Evolutionary conservation across 2,888 invertebrate species (phyloP).

Genomic region (Yponomeuta plumbellus): DNA sequence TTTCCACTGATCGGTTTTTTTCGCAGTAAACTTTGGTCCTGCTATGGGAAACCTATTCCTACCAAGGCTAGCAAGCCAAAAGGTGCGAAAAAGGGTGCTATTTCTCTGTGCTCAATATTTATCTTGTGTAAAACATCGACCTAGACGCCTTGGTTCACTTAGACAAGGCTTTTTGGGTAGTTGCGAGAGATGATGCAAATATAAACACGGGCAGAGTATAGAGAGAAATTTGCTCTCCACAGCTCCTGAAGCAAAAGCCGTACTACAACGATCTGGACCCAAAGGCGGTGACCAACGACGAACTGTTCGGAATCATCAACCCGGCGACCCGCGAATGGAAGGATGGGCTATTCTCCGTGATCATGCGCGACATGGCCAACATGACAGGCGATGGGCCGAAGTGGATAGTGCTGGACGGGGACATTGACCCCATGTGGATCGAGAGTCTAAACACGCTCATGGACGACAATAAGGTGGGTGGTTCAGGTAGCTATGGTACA

Average conservation of each 20-base stretch:
- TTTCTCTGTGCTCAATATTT: too few species aligned
- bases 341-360: constrained; percentile 91
- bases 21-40: too few species aligned
- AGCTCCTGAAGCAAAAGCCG: constrained; percentile 88
- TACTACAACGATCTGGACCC: constrained; percentile 94
- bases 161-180: too few species aligned
- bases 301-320: constrained; percentile 95
- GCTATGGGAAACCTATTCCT: too few species aligned
- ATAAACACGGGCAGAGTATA: background rate
- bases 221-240: background rate
- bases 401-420: constrained; percentile 97
- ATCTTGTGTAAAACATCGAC: too few species aligned
- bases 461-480: constrained; percentile 94
- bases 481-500: background rate
- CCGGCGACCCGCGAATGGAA: constrained; percentile 96
- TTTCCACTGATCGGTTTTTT: too few species aligned
- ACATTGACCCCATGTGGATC: constrained; percentile 99
- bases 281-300: constrained; percentile 96
- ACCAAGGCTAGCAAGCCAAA: too few species aligned
- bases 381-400: constrained; percentile 90
- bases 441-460: constrained; percentile 97
- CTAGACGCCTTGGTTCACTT: too few species aligned
- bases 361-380: constrained; percentile 96
- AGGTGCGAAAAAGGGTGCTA: too few species aligned
- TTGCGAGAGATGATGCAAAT: too few species aligned